Percentiles rank a stretch among this genome's conserved stretches.
phyloP scores from a whole-genome alignment of 2,113 vertebrate species.

The Piprites chloris region DNA sequence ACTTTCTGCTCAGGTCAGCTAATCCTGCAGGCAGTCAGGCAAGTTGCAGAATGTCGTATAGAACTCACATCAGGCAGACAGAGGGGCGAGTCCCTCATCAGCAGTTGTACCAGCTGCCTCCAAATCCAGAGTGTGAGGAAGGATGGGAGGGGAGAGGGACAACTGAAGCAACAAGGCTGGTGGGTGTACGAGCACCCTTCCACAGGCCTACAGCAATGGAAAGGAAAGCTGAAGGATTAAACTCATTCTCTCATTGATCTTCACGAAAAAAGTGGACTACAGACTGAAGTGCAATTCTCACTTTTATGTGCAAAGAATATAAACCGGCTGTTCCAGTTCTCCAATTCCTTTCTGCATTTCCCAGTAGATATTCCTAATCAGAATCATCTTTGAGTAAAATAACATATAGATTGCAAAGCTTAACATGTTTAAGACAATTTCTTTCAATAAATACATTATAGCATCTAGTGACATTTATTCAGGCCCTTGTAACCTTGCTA shows the following conservation, averaged over 20 bases:
- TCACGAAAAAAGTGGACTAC: not conserved
- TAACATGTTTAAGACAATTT: not conserved
- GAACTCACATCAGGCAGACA: not conserved
- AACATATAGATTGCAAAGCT: not conserved
- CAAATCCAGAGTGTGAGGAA: not conserved
- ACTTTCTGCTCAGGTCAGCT: slow-evolving; percentile 32
- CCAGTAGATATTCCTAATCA: not conserved
- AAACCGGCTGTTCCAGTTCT: not conserved
- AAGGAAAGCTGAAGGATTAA: not conserved
- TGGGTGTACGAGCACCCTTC: not conserved
- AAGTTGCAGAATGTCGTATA: not conserved
- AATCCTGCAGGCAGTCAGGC: not conserved
- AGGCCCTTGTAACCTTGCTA: not conserved
- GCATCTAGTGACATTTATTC: not conserved
- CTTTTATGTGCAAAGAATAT: not conserved
- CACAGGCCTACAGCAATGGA: not conserved
- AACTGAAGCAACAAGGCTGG: not conserved
- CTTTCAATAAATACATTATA: not conserved
- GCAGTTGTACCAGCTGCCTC: not conserved
- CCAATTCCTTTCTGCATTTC: not conserved
- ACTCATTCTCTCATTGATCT: not conserved
- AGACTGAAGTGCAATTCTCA: not conserved
- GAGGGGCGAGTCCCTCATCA: not conserved
- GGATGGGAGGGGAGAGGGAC: not conserved
- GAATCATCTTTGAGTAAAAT: not conserved